Percentiles rank a stretch among this genome's conserved stretches.
Conservation (phyloP, 2,797 vertebrate genomes). For the Coccyzus lansbergi region DNA sequence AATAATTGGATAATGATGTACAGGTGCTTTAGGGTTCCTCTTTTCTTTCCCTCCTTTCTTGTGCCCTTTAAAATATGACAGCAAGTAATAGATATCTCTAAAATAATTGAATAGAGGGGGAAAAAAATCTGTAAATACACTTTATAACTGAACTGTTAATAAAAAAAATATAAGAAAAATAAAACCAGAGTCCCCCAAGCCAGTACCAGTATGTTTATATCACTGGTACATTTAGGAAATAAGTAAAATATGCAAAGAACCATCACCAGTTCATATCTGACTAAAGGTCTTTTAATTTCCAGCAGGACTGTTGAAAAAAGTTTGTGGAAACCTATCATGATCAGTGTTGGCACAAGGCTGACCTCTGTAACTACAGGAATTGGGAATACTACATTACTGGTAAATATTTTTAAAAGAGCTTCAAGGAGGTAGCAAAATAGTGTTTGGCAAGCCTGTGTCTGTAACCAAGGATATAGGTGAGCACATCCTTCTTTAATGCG, state of each 20-base stretch:
- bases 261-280: not conserved
- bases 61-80: not conserved
- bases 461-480: not conserved
- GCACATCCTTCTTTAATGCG: not conserved
- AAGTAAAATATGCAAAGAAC: not conserved
- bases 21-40: not conserved
- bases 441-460: not conserved
- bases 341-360: not conserved
- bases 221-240: not conserved
- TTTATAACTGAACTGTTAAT: not conserved
- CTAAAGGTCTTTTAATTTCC: not conserved
- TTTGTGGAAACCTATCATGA: not conserved
- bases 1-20: not conserved
- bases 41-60: not conserved
- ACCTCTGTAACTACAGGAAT: not conserved
- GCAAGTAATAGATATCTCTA: not conserved
- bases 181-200: not conserved
- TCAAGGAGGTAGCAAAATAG: not conserved
- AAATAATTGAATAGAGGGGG: not conserved
- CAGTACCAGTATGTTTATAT: not conserved
- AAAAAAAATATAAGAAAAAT: not conserved
- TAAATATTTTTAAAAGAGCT: not conserved
- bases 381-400: not conserved
- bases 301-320: rapidly evolving
- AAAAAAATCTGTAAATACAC: not conserved